These are phyloP conservation scores for Meloidogyne exigua DNA, from an alignment of 1,140 invertebrate species.

Conservation along the genomic window DNA sequence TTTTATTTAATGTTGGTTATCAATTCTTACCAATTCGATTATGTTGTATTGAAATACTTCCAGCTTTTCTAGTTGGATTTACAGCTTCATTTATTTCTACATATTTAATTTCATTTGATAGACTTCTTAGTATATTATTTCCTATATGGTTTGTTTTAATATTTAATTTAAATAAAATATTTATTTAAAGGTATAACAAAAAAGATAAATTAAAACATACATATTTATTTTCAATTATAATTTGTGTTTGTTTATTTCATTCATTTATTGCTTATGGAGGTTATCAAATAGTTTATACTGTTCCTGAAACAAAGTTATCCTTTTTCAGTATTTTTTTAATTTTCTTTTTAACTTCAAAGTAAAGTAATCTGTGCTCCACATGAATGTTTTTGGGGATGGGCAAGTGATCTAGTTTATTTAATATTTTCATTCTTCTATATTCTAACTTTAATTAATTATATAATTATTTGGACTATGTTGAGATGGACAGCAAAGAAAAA, in stretches of 20 bases:
- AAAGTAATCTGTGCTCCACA: not conserved
- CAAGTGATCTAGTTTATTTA: not conserved
- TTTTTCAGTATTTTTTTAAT: not conserved
- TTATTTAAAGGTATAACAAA: not conserved
- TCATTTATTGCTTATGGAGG: not conserved
- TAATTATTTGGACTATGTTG: not conserved
- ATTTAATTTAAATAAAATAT: not conserved
- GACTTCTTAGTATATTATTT: not conserved
- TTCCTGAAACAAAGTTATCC: not conserved
- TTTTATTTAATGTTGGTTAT: not conserved
- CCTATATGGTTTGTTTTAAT: not conserved
- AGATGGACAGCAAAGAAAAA: not conserved
- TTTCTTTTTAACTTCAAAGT: not conserved
- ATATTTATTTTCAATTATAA: not conserved
- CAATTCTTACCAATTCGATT: not conserved
- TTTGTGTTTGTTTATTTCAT: not conserved
- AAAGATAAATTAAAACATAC: not conserved
- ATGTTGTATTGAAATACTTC: not conserved
- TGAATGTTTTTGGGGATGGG: conserved; percentile 4
- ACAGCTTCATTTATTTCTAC: not conserved
- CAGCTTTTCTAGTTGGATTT: not conserved
- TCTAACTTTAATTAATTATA: conserved; percentile 1
- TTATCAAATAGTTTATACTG: not conserved
- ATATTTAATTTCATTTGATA: not conserved
- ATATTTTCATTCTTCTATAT: conserved; percentile 5